Percentiles rank a stretch among this genome's conserved stretches.
These are phyloP conservation scores for Echeneis naucrates DNA, from an alignment of 2,797 vertebrate species.

Conservation along the genomic window DNA sequence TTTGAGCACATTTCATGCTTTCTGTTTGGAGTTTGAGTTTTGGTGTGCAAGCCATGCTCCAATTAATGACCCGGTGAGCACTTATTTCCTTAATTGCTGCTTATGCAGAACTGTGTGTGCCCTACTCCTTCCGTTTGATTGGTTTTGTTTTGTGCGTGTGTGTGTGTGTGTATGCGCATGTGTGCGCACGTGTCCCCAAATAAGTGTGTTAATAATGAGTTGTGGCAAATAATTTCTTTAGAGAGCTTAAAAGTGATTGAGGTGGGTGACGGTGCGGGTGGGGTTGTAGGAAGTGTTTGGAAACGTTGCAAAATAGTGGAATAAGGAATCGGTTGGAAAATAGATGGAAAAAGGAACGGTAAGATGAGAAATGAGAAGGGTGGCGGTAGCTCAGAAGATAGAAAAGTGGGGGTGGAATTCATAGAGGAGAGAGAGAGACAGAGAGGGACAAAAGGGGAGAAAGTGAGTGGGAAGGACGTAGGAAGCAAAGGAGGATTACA, in stretches of 20 bases:
- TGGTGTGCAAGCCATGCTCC: conserved; percentile 27
- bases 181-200: conserved; percentile 49
- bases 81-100: conserved; percentile 65
- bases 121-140: conserved; percentile 39
- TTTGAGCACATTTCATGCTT: conserved; percentile 20
- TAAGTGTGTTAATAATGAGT: conserved; percentile 59
- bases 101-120: conserved; percentile 39
- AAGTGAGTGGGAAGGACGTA: conserved; percentile 50
- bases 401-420: conserved; percentile 52
- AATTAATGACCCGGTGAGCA: conserved; percentile 51
- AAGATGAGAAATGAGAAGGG: conserved; percentile 21
- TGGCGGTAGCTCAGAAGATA: conserved; percentile 21
- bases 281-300: conserved; percentile 31
- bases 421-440: conserved; percentile 26
- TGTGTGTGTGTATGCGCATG: too few relatives aligned
- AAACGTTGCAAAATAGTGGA: conserved; percentile 19
- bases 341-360: conserved; percentile 18
- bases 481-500: conserved; percentile 41
- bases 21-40: conserved; percentile 1
- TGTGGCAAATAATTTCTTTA: conserved; percentile 65
- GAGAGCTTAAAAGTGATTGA: conserved; percentile 34
- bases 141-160: too few relatives aligned
- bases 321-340: conserved; percentile 10
- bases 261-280: not conserved
- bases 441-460: conserved; percentile 46